Base-by-base conservation (phyloP, 2,888 invertebrate genomes). In the Eulithis testata region DNA sequence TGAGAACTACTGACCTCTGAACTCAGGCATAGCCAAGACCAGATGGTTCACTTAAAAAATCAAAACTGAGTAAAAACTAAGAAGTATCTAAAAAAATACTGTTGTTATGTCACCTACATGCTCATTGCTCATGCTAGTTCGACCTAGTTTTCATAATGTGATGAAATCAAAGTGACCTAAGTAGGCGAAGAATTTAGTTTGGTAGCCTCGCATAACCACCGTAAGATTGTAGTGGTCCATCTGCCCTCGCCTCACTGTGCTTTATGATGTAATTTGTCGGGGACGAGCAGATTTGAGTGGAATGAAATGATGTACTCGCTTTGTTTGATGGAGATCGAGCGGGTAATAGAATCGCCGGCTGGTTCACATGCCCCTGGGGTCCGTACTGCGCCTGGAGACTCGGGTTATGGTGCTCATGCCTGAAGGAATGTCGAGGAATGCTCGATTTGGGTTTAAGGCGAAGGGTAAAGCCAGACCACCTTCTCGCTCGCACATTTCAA, bases 241-340 rank as follows among this genome's bases (percentile, higher is more conserved):
- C 45, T 58, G 47, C 2, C 53, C 31, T 31, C 12, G 31, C 40
- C 11, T 11, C 50, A 27, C 66, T 60, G 59, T 43, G 56, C 31
- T 50, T 37, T 40, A 59, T 55, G 55, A 51, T 58, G 62, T 66
- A n/a, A 70, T 70, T 65, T 66, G 68, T 68, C 71, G 54, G 50
- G 52, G 64, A 62, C 60, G 61, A 59, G 52, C 59, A 66, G 70
- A 65, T 68, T 66, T 62, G 62, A 58, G 64, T 58, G 52, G 47
- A 49, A 64, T 57, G 60, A 59, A 58, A 53, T 44, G 44, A 55
- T 50, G 53, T 61, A n/a, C 53, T 43, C 58, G 61, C 64, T 60
- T 62, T 58, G 66, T 66, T 65, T 61, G 47, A 65, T 56, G 64
- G 55, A 65, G 44, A 63, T 53, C 9, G 56, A 63, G 59, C 63